A percentile compares a stretch with the other conserved stretches of the same genome.
Conservation (phyloP, 2,888 invertebrate genomes). For the Lasioglossum malachurum region DNA sequence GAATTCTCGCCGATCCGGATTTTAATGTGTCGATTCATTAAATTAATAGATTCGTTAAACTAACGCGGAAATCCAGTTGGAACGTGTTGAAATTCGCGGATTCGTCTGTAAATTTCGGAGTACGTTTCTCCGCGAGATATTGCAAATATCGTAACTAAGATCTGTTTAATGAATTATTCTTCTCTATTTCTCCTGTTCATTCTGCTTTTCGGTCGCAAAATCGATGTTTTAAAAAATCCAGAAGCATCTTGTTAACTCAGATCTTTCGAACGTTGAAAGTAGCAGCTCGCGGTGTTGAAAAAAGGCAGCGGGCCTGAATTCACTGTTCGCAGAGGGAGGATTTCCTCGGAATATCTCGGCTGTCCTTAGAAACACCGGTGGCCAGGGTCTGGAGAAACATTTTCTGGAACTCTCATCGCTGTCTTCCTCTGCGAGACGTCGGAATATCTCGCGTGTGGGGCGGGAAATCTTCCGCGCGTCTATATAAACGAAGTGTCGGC, state of each 20-base stretch:
- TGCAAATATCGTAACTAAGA: background rate
- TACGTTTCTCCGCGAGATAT: background rate
- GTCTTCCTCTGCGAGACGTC: background rate
- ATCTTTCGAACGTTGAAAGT: background rate
- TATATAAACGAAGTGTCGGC: conserved; percentile 13
- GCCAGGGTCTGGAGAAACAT: background rate
- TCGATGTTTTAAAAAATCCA: too few relatives aligned
- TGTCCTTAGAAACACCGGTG: background rate
- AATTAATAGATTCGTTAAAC: background rate
- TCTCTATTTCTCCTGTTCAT: too few relatives aligned
- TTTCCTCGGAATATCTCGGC: background rate
- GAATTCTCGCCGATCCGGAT: background rate
- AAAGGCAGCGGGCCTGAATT: conserved; percentile 4
- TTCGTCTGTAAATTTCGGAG: background rate
- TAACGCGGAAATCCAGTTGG: background rate
- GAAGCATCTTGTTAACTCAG: background rate
- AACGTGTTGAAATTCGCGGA: background rate
- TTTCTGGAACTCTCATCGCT: background rate
- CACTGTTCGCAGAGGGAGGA: background rate
- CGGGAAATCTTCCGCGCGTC: background rate
- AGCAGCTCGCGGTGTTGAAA: background rate
- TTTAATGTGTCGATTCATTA: background rate
- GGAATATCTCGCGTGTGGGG: too few relatives aligned
- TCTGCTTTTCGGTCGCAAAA: too few relatives aligned
- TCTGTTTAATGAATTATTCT: too few relatives aligned